Evolutionary conservation across 2,888 invertebrate genomes (phyloP).

Genomic region (Dorcus hopei): DNA sequence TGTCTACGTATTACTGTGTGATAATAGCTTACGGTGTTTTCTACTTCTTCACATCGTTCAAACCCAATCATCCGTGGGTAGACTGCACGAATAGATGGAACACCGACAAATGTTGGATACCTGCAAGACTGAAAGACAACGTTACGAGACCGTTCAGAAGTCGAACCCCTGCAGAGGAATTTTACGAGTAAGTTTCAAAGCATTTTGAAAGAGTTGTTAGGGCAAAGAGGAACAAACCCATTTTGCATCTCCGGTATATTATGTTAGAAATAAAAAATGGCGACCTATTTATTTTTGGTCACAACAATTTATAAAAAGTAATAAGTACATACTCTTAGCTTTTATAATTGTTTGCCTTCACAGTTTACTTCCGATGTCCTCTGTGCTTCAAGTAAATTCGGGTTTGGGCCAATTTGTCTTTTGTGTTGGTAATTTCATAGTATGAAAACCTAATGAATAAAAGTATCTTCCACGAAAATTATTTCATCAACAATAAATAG

Average conservation of each 20-base stretch:
- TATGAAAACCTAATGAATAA: too few relatives aligned
- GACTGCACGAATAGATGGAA: slow-evolving; percentile 86
- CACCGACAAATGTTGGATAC: slow-evolving; percentile 78
- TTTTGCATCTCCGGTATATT: background rate
- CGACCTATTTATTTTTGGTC: background rate
- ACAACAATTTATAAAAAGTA: too few relatives aligned
- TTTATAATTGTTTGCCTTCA: too few relatives aligned
- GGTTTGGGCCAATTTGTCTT: too few relatives aligned
- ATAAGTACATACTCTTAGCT: too few relatives aligned
- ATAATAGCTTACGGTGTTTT: slow-evolving; percentile 93
- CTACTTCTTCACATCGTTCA: slow-evolving; percentile 89
- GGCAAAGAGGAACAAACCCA: background rate
- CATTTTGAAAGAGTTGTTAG: background rate
- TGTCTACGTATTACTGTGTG: slow-evolving; percentile 94
- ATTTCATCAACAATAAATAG: too few relatives aligned
- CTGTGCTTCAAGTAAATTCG: too few relatives aligned
- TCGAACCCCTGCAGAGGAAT: slow-evolving; percentile 86
- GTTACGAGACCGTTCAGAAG: slow-evolving; percentile 68
- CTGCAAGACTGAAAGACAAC: slow-evolving; percentile 52
- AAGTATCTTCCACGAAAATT: too few relatives aligned
- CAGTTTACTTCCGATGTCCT: too few relatives aligned
- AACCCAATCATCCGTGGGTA: slow-evolving; percentile 85
- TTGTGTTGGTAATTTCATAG: too few relatives aligned
- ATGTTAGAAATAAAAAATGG: background rate
- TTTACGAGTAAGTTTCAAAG: slow-evolving; percentile 73